A percentile compares a stretch with the other conserved stretches of the same genome.
These are phyloP conservation scores for Lordiphosa stackelbergi DNA, from an alignment of 1,140 invertebrate species.

Conservation along the genomic window DNA sequence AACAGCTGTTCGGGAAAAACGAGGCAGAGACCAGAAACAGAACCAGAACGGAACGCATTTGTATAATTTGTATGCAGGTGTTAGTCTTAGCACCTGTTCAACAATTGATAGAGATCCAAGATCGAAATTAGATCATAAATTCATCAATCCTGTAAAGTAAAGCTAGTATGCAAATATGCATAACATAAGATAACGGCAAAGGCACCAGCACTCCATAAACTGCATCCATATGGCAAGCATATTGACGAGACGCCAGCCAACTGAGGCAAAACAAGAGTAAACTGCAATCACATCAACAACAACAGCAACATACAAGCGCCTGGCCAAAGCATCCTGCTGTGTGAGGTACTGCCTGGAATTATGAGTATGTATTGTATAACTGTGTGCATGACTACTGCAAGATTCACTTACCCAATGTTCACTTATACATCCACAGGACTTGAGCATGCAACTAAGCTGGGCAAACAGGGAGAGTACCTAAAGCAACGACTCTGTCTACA, in stretches of 20 bases:
- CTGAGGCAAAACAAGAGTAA: too few relatives aligned
- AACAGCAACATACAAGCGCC: constrained; percentile 44
- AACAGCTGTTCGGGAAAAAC: constrained; percentile 37
- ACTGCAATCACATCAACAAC: constrained; percentile 24
- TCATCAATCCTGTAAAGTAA: too few relatives aligned
- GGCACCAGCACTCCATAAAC: constrained; percentile 14
- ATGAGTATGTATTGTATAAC: constrained; percentile 1
- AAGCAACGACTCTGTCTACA: too few relatives aligned
- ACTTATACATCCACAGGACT: constrained; percentile 14
- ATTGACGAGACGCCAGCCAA: constrained; percentile 35
- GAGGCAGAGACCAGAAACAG: constrained; percentile 14
- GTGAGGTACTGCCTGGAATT: constrained; percentile 26
- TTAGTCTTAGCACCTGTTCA: constrained; percentile 17
- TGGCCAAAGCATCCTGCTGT: constrained; percentile 50
- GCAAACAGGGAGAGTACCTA: constrained; percentile 17
- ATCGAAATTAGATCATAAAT: neutral
- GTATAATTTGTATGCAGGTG: constrained; percentile 16
- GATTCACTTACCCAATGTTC: constrained; percentile 38
- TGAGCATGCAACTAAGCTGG: constrained; percentile 45
- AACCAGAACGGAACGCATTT: constrained; percentile 18
- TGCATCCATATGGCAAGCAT: constrained; percentile 68
- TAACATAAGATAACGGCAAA: constrained; percentile 37
- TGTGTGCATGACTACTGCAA: constrained; percentile 27
- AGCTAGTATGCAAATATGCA: too few relatives aligned
- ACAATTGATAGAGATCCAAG: neutral